Evolutionary conservation across 1,140 invertebrate species (phyloP), one percentile per base, ranked within the genome.

Genomic region (Contarinia nasturtii): DNA sequence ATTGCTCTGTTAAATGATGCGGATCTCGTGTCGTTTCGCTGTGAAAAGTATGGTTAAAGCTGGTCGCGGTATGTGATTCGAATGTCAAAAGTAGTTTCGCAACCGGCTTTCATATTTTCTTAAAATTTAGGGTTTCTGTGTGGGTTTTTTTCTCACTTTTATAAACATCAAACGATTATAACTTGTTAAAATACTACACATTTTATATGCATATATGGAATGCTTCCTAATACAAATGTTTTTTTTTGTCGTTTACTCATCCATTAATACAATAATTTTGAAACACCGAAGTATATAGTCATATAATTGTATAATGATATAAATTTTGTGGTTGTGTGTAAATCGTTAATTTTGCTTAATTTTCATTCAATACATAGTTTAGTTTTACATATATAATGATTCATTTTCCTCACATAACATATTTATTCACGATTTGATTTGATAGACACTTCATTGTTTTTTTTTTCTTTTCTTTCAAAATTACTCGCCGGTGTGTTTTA

Each of bases 401-500:
- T 56, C 40, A 22, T 46, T 19, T n/a, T 49, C 44, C 18, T 36
- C 33, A 41, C 36, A 49, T 41, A 45, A 17, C 34, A 40, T 44
- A 49, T 43, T 49, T 42, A 18, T 12, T 44, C 43, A 44, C n/a
- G 46, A 51, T 55, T 50, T 51, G 40, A 51, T 57, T 48, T 38
- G 33, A 19, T 48, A 45, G 33, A 45, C 34, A 50, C 34, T 48
- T 36, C 47, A 38, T 51, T 42, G 41, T 44, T 50, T 48, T 5
- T 44, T 48, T 52, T 57, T 53, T 54, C 48, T 36, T n/a, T 36
- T n/a, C n/a, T 36, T 43, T 42, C 54, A 54, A 58, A 57, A 59
- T 58, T 58, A 58, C 58, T 58, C 58, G 58, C 59, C 48, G 58
- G 60, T 60, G 59, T 61, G 60, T 60, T 59, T 60, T 61, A 57